phyloP scores from a whole-genome alignment of 2,888 invertebrate species.

The Agrenia bidenticulata region DNA sequence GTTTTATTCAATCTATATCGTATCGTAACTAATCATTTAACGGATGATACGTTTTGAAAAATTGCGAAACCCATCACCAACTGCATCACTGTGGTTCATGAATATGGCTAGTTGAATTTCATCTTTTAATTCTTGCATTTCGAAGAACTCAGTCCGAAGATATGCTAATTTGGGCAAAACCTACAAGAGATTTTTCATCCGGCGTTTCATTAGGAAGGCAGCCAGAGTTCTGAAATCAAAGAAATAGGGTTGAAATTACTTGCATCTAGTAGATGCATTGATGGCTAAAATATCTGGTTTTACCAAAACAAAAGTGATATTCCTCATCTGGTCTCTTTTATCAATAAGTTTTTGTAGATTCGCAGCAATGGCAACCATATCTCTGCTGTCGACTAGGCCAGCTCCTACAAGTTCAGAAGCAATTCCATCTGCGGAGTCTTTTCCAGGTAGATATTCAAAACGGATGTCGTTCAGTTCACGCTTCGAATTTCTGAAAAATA shows the following conservation, averaged over 20 bases:
- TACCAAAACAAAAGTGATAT: constrained; percentile 84
- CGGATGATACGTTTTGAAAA: constrained; percentile 10
- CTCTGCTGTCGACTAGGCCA: constrained; percentile 87
- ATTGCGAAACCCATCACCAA: constrained; percentile 19
- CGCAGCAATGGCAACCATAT: constrained; percentile 86
- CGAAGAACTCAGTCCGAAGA: constrained; percentile 66
- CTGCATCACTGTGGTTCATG: constrained; percentile 12
- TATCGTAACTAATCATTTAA: constrained; percentile 18
- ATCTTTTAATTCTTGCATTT: constrained; percentile 1
- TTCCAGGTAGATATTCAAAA: constrained; percentile 90
- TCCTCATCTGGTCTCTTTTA: constrained; percentile 60
- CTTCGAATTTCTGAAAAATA: constrained; percentile 65
- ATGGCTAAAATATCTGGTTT: constrained; percentile 54
- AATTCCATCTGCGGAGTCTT: constrained; percentile 88
- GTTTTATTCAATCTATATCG: constrained; percentile 15
- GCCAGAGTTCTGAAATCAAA: constrained; percentile 64
- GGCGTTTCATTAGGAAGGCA: constrained; percentile 74
- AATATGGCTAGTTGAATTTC: constrained; percentile 14
- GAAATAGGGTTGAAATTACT: background rate
- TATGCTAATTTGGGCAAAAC: constrained; percentile 96
- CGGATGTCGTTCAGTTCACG: constrained; percentile 95
- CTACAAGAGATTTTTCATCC: constrained; percentile 92
- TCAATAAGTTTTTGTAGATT: constrained; percentile 90
- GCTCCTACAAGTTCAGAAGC: constrained; percentile 92
- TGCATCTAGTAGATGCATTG: background rate